Base-by-base conservation (phyloP, 2,113 vertebrate species). In the Sorex fumeus region DNA sequence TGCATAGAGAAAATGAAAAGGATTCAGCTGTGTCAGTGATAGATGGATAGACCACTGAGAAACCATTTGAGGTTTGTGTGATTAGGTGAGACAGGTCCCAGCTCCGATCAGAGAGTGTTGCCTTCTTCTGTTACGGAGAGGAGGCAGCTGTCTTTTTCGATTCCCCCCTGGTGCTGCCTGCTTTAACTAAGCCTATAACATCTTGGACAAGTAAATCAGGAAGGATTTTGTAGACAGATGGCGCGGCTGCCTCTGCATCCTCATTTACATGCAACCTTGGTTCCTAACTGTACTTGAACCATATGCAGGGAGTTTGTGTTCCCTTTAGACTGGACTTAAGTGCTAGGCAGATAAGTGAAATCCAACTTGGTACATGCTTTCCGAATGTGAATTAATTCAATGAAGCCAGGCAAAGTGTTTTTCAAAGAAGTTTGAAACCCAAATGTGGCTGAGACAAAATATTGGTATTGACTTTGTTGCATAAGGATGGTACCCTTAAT, bases 171-270 rank as follows among this genome's bases (percentile, higher is more conserved):
- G 8, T 87, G 4, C 77, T 92, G 32, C n/a, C 76, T 88, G 57
- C 34, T 95, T 94, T 96, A 80, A 95, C 91, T 92, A 83, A 94
- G 96, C 94, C 88, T 92, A 34, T 60, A 84, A 62, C 23, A 36
- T 95, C 95, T 96, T 6, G 4, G 43, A 79, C n/a, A 94, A 95
- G 76, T 34, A 97, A 88, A 97, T 97, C 86, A 96, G 91, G 91
- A 93, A 97, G 74, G 79, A 91, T 90, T 94, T 95, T 94, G 82
- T 67, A 53, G 96, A 95, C 97, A 98, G 97, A 97, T 97, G 97
- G 96, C 30, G 6, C 36, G 92, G 8, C 88, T 96, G 90, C 94
- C 32, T 95, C 21, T 83, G 94, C 72, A 47, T 82, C 94, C 90
- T 97, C 96, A 97, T 97, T 97, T 95, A 79, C 87, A 96, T 95